Percentiles rank a stretch among this genome's conserved stretches.
Evolutionary conservation across 1,140 invertebrate genomes (phyloP).

Genomic region (Brachionus calyciflorus): DNA sequence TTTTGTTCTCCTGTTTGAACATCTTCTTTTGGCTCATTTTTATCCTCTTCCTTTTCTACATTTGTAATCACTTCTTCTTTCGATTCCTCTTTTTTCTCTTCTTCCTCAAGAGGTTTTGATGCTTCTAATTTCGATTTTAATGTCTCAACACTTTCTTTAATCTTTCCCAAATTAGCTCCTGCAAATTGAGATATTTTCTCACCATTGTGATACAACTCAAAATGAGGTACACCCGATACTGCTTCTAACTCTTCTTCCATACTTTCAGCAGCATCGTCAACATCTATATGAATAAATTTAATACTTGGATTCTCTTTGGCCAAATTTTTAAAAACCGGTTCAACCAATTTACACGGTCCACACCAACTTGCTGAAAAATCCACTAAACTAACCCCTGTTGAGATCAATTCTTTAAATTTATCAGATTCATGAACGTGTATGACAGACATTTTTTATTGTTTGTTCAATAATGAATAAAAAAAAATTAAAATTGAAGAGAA

Average conservation of each 20-base stretch:
- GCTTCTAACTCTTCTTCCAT: conserved; percentile 5
- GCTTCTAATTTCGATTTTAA: background rate
- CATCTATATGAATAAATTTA: conserved; percentile 37
- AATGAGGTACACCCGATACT: conserved; percentile 19
- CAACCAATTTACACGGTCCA: conserved; percentile 24
- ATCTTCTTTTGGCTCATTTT: background rate
- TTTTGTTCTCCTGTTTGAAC: background rate
- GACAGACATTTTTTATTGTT: conserved; percentile 46
- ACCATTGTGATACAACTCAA: conserved; percentile 41
- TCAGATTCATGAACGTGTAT: background rate
- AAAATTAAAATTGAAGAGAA: too few species aligned
- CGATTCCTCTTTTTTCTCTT: background rate
- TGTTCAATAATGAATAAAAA: too few species aligned
- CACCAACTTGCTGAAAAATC: conserved; percentile 45
- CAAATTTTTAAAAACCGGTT: conserved; percentile 25
- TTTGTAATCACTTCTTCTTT: background rate
- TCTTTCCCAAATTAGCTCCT: conserved; percentile 22
- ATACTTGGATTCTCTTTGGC: conserved; percentile 29
- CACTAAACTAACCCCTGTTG: background rate
- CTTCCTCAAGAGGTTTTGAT: too few species aligned
- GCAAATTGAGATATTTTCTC: background rate
- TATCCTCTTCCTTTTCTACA: background rate
- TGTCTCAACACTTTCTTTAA: background rate
- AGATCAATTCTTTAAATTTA: conserved; percentile 37
- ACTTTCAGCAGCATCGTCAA: conserved; percentile 5